Percentiles rank a stretch among this genome's conserved stretches.
Evolutionary conservation across 2,113 vertebrate species (phyloP).

Genomic region (Chaenogobius annularis): DNA sequence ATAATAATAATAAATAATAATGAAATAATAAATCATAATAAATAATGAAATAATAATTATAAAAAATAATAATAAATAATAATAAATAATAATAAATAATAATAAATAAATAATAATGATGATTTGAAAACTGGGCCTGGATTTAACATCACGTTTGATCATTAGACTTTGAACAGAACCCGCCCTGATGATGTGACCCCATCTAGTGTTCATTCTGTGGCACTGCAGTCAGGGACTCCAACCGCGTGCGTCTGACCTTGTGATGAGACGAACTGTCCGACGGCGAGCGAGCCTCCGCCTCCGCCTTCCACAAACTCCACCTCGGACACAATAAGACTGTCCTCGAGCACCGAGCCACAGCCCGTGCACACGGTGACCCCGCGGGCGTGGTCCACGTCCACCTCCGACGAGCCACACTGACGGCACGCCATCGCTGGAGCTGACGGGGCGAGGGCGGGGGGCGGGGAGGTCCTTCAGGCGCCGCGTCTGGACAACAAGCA

Average conservation of each 20-base stretch:
- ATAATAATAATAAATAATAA: too few species aligned
- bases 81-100: too few species aligned
- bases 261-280: slow-evolving; percentile 90
- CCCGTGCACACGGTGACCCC: slow-evolving; percentile 91
- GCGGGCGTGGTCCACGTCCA: slow-evolving; percentile 88
- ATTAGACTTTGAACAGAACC: too few species aligned
- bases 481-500: too few species aligned
- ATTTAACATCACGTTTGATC: too few species aligned
- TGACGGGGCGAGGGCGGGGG: not conserved
- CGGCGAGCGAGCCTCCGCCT: slow-evolving; percentile 87
- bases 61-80: too few species aligned
- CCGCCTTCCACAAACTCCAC: slow-evolving; percentile 94
- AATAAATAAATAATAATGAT: too few species aligned
- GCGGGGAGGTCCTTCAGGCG: too few species aligned
- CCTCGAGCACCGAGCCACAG: slow-evolving; percentile 94
- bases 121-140: too few species aligned
- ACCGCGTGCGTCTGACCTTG: slow-evolving; percentile 79
- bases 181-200: not conserved
- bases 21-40: too few species aligned
- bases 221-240: not conserved
- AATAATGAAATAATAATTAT: too few species aligned
- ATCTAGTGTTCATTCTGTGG: not conserved
- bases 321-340: slow-evolving; percentile 97
- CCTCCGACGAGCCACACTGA: slow-evolving; percentile 86
- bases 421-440: slow-evolving; percentile 75